phyloP scores from a whole-genome alignment of 2,797 vertebrate species.

The Paguma larvata region DNA sequence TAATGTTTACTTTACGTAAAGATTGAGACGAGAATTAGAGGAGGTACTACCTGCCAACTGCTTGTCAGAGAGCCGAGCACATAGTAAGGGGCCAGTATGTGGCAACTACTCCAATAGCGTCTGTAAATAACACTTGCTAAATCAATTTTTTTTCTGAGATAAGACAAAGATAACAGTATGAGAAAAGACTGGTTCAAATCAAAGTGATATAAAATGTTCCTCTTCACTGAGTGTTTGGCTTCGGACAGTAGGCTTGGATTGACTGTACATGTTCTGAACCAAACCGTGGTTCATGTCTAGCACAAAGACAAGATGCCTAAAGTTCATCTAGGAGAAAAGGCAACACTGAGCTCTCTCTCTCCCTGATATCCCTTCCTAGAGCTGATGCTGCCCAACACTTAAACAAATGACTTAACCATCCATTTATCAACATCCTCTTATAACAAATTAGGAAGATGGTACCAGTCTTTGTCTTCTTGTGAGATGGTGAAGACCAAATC shows the following conservation, averaged over 20 bases:
- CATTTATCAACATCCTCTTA: background rate
- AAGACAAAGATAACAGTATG: background rate
- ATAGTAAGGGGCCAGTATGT: background rate
- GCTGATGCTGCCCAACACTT: background rate
- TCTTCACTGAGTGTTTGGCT: background rate
- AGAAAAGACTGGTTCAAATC: background rate
- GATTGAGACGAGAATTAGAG: constrained; percentile 19
- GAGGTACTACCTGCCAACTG: background rate
- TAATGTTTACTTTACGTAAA: background rate
- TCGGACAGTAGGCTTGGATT: background rate
- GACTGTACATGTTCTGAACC: background rate
- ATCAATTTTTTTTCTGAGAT: background rate
- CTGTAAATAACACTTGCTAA: background rate
- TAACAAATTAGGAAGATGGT: background rate
- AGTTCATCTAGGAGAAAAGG: background rate
- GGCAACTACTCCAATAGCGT: background rate
- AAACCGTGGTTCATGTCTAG: background rate
- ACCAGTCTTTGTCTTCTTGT: background rate
- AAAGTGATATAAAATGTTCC: background rate
- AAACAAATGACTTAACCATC: background rate
- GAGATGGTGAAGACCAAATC: background rate
- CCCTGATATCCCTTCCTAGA: background rate
- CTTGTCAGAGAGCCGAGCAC: background rate
- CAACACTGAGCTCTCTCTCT: background rate
- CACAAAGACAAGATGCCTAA: background rate